These are phyloP conservation scores for Epinotia ramella DNA, from an alignment of 2,888 invertebrate species.

Conservation along the genomic window DNA sequence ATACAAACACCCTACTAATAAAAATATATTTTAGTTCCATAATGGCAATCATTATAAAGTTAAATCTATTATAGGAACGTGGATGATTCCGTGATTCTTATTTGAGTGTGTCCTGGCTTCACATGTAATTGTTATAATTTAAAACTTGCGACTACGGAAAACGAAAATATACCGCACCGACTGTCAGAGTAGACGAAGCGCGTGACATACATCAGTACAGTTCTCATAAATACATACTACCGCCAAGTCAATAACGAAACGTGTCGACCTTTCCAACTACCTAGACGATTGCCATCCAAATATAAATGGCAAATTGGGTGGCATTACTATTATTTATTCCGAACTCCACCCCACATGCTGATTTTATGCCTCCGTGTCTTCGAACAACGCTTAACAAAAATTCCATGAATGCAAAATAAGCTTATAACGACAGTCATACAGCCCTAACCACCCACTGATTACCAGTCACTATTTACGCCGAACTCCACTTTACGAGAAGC, in stretches of 20 bases:
- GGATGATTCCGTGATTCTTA: too few relatives aligned
- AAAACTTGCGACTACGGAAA: background rate
- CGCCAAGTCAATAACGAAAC: slow-evolving; percentile 45
- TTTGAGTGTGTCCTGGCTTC: too few relatives aligned
- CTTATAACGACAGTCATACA: slow-evolving; percentile 61
- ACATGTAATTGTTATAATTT: too few relatives aligned
- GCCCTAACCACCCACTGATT: slow-evolving; percentile 60
- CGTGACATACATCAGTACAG: slow-evolving; percentile 32
- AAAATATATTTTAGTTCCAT: too few relatives aligned
- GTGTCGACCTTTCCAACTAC: slow-evolving; percentile 77
- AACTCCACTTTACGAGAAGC: slow-evolving; percentile 32
- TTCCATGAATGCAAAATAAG: slow-evolving; percentile 84
- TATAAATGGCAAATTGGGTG: slow-evolving; percentile 81
- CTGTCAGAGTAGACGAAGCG: slow-evolving; percentile 9
- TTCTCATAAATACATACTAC: slow-evolving; percentile 45
- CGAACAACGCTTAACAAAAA: slow-evolving; percentile 77
- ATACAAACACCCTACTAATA: too few relatives aligned
- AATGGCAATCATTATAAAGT: too few relatives aligned
- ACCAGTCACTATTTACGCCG: slow-evolving; percentile 59
- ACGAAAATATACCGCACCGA: background rate
- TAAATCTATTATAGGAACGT: too few relatives aligned
- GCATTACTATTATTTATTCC: slow-evolving; percentile 54
- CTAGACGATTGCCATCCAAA: slow-evolving; percentile 76
- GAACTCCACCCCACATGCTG: slow-evolving; percentile 61
- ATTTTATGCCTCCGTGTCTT: slow-evolving; percentile 65